Base-by-base conservation (phyloP, 2,113 vertebrate species). In the Ctenomys sociabilis region DNA sequence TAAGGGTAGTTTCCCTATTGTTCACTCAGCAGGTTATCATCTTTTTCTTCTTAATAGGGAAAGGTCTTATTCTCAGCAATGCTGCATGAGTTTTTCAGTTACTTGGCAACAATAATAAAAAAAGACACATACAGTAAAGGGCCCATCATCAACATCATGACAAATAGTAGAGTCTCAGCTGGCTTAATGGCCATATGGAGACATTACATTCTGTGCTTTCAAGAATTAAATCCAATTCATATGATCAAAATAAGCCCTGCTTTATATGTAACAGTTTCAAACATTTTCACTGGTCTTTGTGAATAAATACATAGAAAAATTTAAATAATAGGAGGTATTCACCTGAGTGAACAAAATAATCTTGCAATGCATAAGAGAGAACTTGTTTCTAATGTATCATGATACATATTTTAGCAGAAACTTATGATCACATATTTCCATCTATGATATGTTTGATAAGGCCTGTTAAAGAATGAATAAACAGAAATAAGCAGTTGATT, bases 61-160 rank as follows among this genome's bases (percentile, higher is more conserved):
- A 95, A 95, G 73, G 81, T 88, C 90, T 97, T 95, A 95, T 97
- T 86, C 95, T 95, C 86, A 81, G 63, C 57, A 90, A 78, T 92
- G 70, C 90, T 92, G 30, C 75, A 90, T 93, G 91, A 93, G 82
- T 91, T 96, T 95, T 92, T 84, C 77, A 96, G 45, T 61, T 97
- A 95, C 66, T 96, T 86, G 94, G 37, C 70, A 97, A 97, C 84
- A 90, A 94, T 82, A 96, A 89, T 68, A 97, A 96, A 80, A 80
- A 77, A 97, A 97, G 1, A 68, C 32, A 97, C 10, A 90, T 92
- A 63, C 94, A 97, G 64, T 1, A 97, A 96, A 97, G 88, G 45
- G 45, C 73, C 26, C 7, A 75, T 96, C 75, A 92, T 96, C 89
- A 90, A 4, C 49, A 80, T 96, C 92, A 89, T 97, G 94, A 95